These are phyloP conservation scores for Vanessa atalanta DNA, from an alignment of 1,140 invertebrate species.

Conservation along the genomic window DNA sequence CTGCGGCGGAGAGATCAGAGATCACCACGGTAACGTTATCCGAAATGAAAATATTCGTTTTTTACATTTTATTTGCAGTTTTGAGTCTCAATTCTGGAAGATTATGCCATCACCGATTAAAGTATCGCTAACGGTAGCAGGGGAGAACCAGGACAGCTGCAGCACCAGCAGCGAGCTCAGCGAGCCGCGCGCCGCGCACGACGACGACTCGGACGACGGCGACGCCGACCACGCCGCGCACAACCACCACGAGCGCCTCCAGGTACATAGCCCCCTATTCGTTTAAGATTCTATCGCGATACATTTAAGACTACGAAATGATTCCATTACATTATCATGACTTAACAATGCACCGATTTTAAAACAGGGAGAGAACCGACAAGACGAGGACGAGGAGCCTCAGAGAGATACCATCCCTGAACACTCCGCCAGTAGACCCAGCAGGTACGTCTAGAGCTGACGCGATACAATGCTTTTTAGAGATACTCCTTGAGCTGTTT, in stretches of 20 bases:
- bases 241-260: too few species aligned
- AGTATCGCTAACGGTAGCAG: slow-evolving; percentile 39
- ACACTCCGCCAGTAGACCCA: slow-evolving; percentile 62
- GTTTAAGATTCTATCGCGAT: too few species aligned
- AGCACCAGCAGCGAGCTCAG: slow-evolving; percentile 84
- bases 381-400: slow-evolving; percentile 51
- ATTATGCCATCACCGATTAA: too few species aligned
- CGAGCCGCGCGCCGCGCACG: slow-evolving; percentile 76
- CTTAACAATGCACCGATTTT: too few species aligned
- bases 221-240: slow-evolving; percentile 37
- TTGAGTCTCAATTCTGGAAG: neutral
- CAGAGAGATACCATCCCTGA: slow-evolving; percentile 59
- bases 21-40: slow-evolving; percentile 73
- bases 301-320: too few species aligned
- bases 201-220: slow-evolving; percentile 86
- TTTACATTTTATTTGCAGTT: too few species aligned
- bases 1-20: slow-evolving; percentile 92
- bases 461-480: neutral
- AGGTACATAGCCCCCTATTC: too few species aligned
- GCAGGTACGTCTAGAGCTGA: slow-evolving; percentile 56
- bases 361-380: slow-evolving; percentile 47
- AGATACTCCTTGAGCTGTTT: neutral
- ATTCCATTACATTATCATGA: too few species aligned
- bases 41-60: too few species aligned
- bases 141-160: slow-evolving; percentile 84